A percentile compares a stretch with the other conserved stretches of the same genome.
Conservation (phyloP, 1,140 invertebrate genomes). For the Prorops nasuta region DNA sequence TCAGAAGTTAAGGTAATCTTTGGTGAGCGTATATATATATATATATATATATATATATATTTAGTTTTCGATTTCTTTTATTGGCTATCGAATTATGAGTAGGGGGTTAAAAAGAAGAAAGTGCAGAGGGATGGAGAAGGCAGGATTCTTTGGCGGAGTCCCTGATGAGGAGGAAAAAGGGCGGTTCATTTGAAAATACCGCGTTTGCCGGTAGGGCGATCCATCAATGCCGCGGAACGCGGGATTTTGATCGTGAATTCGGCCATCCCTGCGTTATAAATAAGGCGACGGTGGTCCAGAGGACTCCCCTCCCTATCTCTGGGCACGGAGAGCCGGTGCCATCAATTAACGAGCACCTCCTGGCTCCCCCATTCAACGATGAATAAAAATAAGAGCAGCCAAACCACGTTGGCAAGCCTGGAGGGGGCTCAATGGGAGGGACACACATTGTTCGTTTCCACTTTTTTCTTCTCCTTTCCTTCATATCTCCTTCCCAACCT, state of each 20-base stretch:
- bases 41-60: no score
- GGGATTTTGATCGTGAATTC: slow-evolving; percentile 54
- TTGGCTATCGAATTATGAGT: no score
- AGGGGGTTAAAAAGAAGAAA: no score
- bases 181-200: slow-evolving; percentile 32
- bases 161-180: slow-evolving; percentile 32
- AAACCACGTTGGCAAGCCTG: neutral
- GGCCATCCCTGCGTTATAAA: slow-evolving; percentile 49
- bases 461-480: slow-evolving; percentile 14
- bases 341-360: slow-evolving; percentile 54
- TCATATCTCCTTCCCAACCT: slow-evolving; percentile 14
- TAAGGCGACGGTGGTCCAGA: slow-evolving; percentile 37
- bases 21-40: no score
- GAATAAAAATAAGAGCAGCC: slow-evolving; percentile 44
- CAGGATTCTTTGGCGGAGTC: no score
- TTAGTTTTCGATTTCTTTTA: no score
- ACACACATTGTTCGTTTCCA: slow-evolving; percentile 39
- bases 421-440: no score
- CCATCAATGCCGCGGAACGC: slow-evolving; percentile 52
- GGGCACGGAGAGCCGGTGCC: slow-evolving; percentile 35
- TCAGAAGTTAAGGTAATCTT: no score
- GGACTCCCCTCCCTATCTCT: slow-evolving; percentile 7
- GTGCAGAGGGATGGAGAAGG: neutral
- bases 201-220: slow-evolving; percentile 34
- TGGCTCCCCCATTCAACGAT: slow-evolving; percentile 51